phyloP scores from a whole-genome alignment of 1,140 invertebrate species.

The Brachionus sp. region DNA sequence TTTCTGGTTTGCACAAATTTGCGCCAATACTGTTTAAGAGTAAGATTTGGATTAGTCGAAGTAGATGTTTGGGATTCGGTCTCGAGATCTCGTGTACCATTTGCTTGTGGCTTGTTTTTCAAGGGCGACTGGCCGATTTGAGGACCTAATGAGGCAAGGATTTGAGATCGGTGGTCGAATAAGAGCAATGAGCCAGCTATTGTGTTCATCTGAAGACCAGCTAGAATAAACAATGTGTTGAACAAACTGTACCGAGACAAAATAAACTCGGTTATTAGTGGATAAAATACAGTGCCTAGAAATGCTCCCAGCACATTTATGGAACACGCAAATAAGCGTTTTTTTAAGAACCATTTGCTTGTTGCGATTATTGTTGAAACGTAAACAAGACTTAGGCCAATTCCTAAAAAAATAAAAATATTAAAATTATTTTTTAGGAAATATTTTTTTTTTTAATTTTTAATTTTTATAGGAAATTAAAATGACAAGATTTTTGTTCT shows the following conservation, averaged over 20 bases:
- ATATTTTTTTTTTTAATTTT: neutral
- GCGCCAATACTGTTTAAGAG: slow-evolving; percentile 39
- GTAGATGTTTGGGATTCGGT: slow-evolving; percentile 18
- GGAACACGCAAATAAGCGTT: neutral
- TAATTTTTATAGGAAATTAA: too few relatives aligned
- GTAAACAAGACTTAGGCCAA: slow-evolving; percentile 28
- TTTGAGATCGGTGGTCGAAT: neutral
- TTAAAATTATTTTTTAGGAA: neutral
- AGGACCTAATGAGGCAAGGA: neutral
- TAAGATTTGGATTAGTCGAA: slow-evolving; percentile 11
- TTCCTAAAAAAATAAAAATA: neutral
- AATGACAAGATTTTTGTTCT: too few relatives aligned
- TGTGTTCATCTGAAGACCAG: slow-evolving; percentile 3
- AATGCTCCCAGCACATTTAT: neutral
- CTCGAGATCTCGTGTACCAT: neutral
- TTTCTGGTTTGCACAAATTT: slow-evolving; percentile 43
- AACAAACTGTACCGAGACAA: neutral
- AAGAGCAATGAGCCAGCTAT: neutral
- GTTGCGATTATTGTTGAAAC: neutral
- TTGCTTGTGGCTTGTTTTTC: neutral
- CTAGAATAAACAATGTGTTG: slow-evolving; percentile 8
- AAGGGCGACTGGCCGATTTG: neutral
- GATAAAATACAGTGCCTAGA: slow-evolving; percentile 4
- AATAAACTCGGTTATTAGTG: neutral
- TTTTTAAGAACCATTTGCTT: slow-evolving; percentile 42